Percentiles rank a stretch among this genome's conserved stretches.
Evolutionary conservation across 1,140 invertebrate genomes (phyloP).

Genomic region (Brachionus sp.): DNA sequence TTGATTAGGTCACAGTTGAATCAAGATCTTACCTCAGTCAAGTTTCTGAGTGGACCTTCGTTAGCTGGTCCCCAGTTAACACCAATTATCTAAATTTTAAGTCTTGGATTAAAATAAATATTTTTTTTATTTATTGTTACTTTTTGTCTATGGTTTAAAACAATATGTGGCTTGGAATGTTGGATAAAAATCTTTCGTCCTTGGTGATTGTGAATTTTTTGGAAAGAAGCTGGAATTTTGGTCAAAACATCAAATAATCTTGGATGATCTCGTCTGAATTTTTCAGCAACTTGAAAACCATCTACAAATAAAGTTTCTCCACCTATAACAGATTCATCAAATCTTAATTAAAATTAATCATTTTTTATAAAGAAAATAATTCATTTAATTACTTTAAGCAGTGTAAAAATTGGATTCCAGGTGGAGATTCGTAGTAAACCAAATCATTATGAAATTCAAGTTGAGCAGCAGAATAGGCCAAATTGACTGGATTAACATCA

Average conservation of each 20-base stretch:
- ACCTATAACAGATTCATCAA: slow-evolving; percentile 53
- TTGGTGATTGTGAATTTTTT: slow-evolving; percentile 49
- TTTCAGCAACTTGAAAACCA: slow-evolving; percentile 52
- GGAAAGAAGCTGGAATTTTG: slow-evolving; percentile 54
- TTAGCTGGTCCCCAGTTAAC: slow-evolving; percentile 55
- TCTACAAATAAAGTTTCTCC: slow-evolving; percentile 54
- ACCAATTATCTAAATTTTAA: slow-evolving; percentile 49
- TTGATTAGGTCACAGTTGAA: neutral
- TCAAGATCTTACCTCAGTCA: slow-evolving; percentile 48
- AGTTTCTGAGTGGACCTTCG: slow-evolving; percentile 52
- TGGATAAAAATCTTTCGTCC: slow-evolving; percentile 51
- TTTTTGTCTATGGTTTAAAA: slow-evolving; percentile 50
- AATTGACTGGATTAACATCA: slow-evolving; percentile 52
- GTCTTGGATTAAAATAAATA: neutral
- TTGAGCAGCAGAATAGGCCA: slow-evolving; percentile 51
- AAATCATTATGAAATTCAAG: slow-evolving; percentile 56
- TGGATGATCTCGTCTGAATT: slow-evolving; percentile 50
- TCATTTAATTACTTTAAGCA: slow-evolving; percentile 51
- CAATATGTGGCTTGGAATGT: slow-evolving; percentile 54
- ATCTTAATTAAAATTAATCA: slow-evolving; percentile 48
- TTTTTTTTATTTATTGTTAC: slow-evolving; percentile 43
- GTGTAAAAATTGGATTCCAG: slow-evolving; percentile 56
- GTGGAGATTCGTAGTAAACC: slow-evolving; percentile 56
- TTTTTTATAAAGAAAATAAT: neutral
- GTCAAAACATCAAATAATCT: slow-evolving; percentile 50